Base-by-base conservation (phyloP, 2,113 vertebrate species). In the Cichladusa arquata region DNA sequence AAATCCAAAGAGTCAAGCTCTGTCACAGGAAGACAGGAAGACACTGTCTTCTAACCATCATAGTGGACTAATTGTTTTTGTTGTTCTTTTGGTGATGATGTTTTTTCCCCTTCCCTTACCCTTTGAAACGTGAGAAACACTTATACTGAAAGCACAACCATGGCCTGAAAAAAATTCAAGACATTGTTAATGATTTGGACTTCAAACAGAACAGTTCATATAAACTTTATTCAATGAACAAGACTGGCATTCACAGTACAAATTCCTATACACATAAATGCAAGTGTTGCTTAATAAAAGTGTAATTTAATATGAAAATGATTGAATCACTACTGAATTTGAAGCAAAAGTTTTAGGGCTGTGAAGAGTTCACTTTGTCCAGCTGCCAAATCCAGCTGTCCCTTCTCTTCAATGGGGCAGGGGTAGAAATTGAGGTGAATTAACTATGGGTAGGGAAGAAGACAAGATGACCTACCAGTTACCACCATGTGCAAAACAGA, bases 31-130 rank as follows among this genome's bases (percentile, higher is more conserved):
- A 56, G 20, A 48, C 47, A 48, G 22, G 48, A 67, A 56, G 20
- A 16, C 15, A 14, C 14, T 54, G 13, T 7, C 26, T 81, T 76
- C 33, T 66, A 50, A n/a, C 3, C 1, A 16, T 56, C 12, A 72
- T 64, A 54, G 8, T 31, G 28, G 6, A 12, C 1, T 36, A 31
- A 15, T 3, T 26, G 70, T 69, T 60, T 3, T 24, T 79, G 58
- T 60, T 5, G 16, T n/a, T 29, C 33, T 29, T 81, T 45, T n/a
- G 13, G 5, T 4, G 47, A 14, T 40, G 15, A 17, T 78, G 18
- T 1, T 36, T 5, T 34, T 19, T 42, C 5, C 8, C 5, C 16
- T 17, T 10, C 8, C 3, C 1, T 2, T 38, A 26, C 4, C 8
- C 3, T 61, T 67, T 45, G 16, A 70, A 69, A 70, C 38, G 6